Evolutionary conservation across 2,797 vertebrate species (phyloP), one percentile per base, ranked within the genome.

Genomic region (Valencia hispanica): DNA sequence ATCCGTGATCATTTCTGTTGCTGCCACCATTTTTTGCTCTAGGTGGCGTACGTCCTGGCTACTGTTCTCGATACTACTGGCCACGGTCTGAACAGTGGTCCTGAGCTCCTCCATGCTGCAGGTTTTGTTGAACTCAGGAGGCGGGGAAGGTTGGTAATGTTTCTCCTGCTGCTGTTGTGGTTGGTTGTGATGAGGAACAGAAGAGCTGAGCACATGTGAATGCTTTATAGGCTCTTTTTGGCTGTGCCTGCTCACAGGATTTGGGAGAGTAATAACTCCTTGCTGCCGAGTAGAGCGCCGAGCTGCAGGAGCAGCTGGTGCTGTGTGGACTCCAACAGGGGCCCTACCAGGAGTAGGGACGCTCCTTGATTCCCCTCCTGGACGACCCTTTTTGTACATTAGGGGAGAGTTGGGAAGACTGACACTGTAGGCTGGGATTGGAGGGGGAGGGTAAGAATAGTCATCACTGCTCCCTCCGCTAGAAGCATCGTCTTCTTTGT

Each of bases 381-480:
- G 14, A 2, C 50, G 4, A 0, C n/a, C 36, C 22, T 66, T 86
- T 41, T 75, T 80, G 77, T 87, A 84, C 0, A 85, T 57, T 41
- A 80, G 6, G 0, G 91, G 90, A 32, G 91, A 91, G 70, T 61
- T 85, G n/a, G 92, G 89, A 15, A 91, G 80, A 74, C 91, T 92
- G 20, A 84, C 48, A n/a, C 84, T 91, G 82, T 79, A 90, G 4
- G 86, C 88, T 0, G 53, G 84, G 36, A 92, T 72, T 0, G 92
- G 92, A 55, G 90, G 86, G 27, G 88, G 92, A 76, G 84, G 92
- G 68, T 84, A 83, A 61, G 90, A 79, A 20, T 94, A 94, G 83
- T 92, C 90, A 1, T 89, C 89, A 11, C 48, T 83, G 80, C 68
- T 79, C 3, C 61, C 79, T 32, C 43, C 63, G 0, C 12, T 0